These are phyloP conservation scores for Sinodicranocentrus sp. DNA, from an alignment of 2,888 invertebrate species.

Conservation along the genomic window DNA sequence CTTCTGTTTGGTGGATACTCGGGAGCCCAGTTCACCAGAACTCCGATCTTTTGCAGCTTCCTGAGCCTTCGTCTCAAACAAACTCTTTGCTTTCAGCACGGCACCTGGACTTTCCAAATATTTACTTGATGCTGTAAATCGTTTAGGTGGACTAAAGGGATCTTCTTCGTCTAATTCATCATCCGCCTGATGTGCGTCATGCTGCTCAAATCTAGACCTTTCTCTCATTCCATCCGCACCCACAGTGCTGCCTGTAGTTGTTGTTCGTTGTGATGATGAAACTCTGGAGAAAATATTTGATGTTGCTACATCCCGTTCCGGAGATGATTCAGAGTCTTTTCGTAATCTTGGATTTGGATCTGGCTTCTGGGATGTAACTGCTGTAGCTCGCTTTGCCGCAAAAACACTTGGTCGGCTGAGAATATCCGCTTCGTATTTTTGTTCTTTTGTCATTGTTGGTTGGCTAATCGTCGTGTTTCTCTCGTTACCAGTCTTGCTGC, in stretches of 20 bases:
- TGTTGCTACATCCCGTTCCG: slow-evolving; percentile 58
- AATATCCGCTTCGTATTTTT: slow-evolving; percentile 76
- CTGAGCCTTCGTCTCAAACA: slow-evolving; percentile 84
- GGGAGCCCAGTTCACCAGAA: slow-evolving; percentile 56
- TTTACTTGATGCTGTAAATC: slow-evolving; percentile 50
- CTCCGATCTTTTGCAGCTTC: slow-evolving; percentile 72
- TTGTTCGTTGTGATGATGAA: background rate
- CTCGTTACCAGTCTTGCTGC: slow-evolving; percentile 10
- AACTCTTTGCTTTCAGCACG: slow-evolving; percentile 85
- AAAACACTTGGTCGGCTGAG: slow-evolving; percentile 73
- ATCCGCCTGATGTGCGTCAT: slow-evolving; percentile 30
- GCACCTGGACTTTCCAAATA: slow-evolving; percentile 81
- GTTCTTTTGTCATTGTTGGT: slow-evolving; percentile 58
- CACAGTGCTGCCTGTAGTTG: background rate
- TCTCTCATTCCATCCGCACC: background rate
- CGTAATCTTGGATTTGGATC: slow-evolving; percentile 69
- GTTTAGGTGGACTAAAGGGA: slow-evolving; percentile 66
- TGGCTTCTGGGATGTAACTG: slow-evolving; percentile 45
- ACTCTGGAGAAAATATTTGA: background rate
- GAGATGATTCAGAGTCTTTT: slow-evolving; percentile 68
- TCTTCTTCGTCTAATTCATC: slow-evolving; percentile 62
- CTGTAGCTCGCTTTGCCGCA: slow-evolving; percentile 50
- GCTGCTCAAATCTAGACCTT: background rate
- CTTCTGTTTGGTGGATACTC: slow-evolving; percentile 53
- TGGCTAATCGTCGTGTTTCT: slow-evolving; percentile 13